Conservation (phyloP, 2,888 invertebrate genomes). For the Steromphala cineraria region DNA sequence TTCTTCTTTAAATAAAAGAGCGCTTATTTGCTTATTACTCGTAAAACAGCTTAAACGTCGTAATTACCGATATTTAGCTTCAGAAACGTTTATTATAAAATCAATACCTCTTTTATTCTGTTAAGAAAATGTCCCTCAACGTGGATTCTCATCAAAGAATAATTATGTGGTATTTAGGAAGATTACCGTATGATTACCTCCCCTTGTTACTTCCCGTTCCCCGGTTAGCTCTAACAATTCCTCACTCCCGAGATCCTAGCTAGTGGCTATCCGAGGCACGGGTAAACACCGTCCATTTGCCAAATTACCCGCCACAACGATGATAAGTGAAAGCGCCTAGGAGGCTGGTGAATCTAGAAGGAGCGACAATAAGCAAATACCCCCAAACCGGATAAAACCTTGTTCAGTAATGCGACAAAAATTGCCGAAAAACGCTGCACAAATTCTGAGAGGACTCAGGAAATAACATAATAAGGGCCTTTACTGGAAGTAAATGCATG, state of each 20-base stretch:
- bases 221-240: not conserved
- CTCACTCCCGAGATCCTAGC: not conserved
- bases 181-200: constrained; percentile 10
- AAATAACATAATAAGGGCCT: constrained; percentile 26
- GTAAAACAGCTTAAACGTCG: not conserved
- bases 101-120: not conserved
- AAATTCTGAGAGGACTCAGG: constrained; percentile 23
- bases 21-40: not conserved
- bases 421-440: constrained; percentile 40
- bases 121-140: not conserved
- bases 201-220: not conserved
- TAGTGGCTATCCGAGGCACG: not conserved
- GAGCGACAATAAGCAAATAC: constrained; percentile 18
- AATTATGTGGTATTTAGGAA: constrained; percentile 17
- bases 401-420: constrained; percentile 40
- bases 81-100: constrained; percentile 10
- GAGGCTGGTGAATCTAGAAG: not conserved
- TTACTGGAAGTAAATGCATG: constrained; percentile 22
- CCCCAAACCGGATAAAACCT: constrained; percentile 22
- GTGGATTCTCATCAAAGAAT: constrained; percentile 6
- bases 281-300: not conserved
- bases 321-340: not conserved
- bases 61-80: not conserved
- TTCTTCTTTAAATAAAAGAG: not conserved
- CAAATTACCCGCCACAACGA: constrained; percentile 13